phyloP scores from a whole-genome alignment of 92 coral and sea anemone species.

The Micromussa lordhowensis region DNA sequence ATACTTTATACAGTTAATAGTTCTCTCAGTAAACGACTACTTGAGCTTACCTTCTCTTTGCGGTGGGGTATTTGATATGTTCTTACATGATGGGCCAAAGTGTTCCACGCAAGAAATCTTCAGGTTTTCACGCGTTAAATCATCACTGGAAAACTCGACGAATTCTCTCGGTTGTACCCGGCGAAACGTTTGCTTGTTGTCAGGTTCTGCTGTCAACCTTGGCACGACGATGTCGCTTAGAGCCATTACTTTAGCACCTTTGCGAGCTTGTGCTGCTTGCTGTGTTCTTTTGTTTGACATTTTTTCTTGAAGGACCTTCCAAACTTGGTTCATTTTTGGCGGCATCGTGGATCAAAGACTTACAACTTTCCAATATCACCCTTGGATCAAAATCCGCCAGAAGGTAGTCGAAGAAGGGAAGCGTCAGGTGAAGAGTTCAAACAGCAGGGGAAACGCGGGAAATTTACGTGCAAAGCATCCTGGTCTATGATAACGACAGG shows the following conservation, averaged over 20 bases:
- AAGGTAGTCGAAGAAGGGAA: conserved; percentile 10
- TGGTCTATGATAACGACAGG: conserved; percentile 35
- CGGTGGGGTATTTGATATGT: no score
- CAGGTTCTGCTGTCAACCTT: conserved; percentile 50
- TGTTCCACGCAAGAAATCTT: no score
- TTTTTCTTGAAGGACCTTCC: conserved; percentile 43
- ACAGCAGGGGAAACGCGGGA: conserved; percentile 30
- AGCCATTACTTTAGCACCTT: conserved; percentile 44
- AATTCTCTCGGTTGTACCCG: no score
- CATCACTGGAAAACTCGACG: no score
- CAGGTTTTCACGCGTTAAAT: no score
- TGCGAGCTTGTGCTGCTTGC: conserved; percentile 29
- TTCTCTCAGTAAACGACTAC: no score
- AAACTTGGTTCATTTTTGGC: conserved; percentile 55
- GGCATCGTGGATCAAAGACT: conserved; percentile 27
- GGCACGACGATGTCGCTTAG: conserved; percentile 60
- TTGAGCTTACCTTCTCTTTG: no score
- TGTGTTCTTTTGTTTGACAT: conserved; percentile 52
- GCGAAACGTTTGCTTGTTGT: no score
- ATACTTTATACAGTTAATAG: no score
- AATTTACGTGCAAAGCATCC: conserved; percentile 22
- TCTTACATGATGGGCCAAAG: no score
- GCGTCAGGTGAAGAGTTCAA: conserved; percentile 14
- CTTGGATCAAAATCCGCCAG: conserved; percentile 28
- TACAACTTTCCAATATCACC: background rate